Conservation (phyloP, 2,113 vertebrate genomes). For the Varanus salvator region DNA sequence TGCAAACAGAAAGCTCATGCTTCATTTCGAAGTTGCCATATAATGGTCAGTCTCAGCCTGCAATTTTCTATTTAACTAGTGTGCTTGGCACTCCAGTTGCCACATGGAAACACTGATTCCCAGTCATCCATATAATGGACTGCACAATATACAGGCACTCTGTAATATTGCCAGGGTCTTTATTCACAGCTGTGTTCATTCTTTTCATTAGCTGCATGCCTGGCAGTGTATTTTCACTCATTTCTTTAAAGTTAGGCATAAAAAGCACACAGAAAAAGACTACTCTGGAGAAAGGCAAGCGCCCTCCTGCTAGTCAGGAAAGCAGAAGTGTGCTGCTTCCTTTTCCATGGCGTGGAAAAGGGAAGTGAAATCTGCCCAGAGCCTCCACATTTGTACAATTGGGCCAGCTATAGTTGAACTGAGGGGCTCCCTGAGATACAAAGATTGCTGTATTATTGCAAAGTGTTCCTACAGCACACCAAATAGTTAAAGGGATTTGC, state of each 20-base stretch:
- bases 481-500: background rate
- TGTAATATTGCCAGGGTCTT: conserved; percentile 41
- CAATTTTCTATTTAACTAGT: conserved; percentile 57
- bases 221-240: conserved; percentile 42
- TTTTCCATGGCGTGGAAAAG: background rate
- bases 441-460: background rate
- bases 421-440: background rate
- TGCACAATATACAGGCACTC: background rate
- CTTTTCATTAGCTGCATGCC: conserved; percentile 32
- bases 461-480: background rate
- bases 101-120: conserved; percentile 41
- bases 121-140: conserved; percentile 37
- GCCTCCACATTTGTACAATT: background rate
- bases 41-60: conserved; percentile 45
- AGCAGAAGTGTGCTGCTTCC: background rate
- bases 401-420: background rate
- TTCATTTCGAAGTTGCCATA: conserved; percentile 53
- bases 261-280: background rate
- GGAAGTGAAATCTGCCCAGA: background rate
- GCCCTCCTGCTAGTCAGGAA: conserved; percentile 4
- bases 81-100: background rate
- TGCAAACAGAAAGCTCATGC: conserved; percentile 48
- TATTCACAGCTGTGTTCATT: conserved; percentile 10
- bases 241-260: conserved; percentile 35
- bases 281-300: background rate